Conservation (phyloP, 2,888 invertebrate species). For the Hirtodrosophila cameraria region DNA sequence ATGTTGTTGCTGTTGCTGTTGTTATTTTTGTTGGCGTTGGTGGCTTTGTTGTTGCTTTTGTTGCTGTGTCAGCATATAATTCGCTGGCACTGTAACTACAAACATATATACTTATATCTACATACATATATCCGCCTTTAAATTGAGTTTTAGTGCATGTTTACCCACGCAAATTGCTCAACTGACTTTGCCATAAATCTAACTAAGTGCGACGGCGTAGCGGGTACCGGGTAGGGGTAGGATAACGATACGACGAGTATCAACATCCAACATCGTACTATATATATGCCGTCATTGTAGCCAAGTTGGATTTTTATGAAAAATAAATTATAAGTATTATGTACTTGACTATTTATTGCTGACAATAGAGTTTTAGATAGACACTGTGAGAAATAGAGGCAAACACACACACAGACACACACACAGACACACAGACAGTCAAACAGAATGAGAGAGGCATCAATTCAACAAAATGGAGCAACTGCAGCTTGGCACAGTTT, state of each 20-base stretch:
- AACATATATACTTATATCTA: constrained; percentile 11
- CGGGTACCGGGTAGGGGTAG: neutral
- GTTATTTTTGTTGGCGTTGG: constrained; percentile 5
- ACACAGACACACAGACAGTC: constrained; percentile 5
- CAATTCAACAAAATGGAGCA: constrained; percentile 50
- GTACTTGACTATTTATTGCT: constrained; percentile 77
- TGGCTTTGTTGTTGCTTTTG: neutral
- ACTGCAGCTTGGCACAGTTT: constrained; percentile 56
- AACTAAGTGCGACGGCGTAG: constrained; percentile 67
- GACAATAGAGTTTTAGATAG: constrained; percentile 52
- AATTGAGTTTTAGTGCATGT: constrained; percentile 82
- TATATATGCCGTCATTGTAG: constrained; percentile 30
- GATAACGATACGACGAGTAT: constrained; percentile 10
- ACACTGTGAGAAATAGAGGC: constrained; percentile 8
- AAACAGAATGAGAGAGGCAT: constrained; percentile 4
- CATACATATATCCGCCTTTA: constrained; percentile 70
- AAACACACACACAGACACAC: neutral
- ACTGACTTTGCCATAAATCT: constrained; percentile 78
- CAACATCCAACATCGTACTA: constrained; percentile 25
- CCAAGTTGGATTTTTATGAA: constrained; percentile 63
- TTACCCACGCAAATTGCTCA: constrained; percentile 83
- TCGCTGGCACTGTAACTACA: constrained; percentile 11
- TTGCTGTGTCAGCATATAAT: constrained; percentile 59
- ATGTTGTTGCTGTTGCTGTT: constrained; percentile 17
- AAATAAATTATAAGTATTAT: constrained; percentile 78